Conservation (phyloP, 2,797 vertebrate species). For the Argya squamiceps region DNA sequence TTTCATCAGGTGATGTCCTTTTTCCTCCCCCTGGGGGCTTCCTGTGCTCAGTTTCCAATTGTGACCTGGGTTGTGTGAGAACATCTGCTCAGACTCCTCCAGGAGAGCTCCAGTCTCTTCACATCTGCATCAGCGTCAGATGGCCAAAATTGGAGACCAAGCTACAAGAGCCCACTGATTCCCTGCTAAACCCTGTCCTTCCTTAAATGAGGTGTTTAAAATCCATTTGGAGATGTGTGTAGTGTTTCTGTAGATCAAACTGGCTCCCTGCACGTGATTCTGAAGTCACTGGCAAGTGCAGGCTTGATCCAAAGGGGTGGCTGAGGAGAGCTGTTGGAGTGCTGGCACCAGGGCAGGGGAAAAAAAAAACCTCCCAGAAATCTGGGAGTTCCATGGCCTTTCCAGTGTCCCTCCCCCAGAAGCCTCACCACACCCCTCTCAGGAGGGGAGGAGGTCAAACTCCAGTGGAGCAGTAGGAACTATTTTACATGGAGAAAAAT, state of each 20-base stretch:
- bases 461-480: not conserved
- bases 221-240: not conserved
- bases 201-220: not conserved
- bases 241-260: not conserved
- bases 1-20: constrained; percentile 33
- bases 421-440: not conserved
- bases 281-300: not conserved
- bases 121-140: not conserved
- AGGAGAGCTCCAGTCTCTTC: not conserved
- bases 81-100: constrained; percentile 3
- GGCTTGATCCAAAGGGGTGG: not conserved
- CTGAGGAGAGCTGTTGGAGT: not conserved
- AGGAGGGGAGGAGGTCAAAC: not conserved
- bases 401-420: not conserved
- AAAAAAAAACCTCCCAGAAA: too few species aligned
- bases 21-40: constrained; percentile 14
- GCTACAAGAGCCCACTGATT: not conserved
- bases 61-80: not conserved
- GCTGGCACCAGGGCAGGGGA: accelerated
- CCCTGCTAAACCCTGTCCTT: not conserved
- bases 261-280: not conserved
- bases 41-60: constrained; percentile 5
- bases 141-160: not conserved
- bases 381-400: not conserved
- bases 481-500: not conserved